These are phyloP conservation scores for Aleiodes testaceus DNA, from an alignment of 2,888 invertebrate genomes.

Conservation along the genomic window DNA sequence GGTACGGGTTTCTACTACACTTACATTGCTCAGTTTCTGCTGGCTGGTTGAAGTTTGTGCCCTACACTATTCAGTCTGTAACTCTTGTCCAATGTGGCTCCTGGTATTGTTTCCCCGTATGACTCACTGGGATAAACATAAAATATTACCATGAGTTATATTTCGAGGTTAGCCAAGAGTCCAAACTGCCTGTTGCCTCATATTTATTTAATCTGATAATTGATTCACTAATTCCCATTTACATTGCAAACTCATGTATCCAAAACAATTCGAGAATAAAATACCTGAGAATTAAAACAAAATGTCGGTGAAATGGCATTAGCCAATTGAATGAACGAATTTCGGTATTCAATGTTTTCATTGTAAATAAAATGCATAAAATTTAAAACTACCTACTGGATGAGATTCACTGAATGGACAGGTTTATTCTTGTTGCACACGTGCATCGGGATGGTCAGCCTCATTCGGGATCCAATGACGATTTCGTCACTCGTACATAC, in stretches of 20 bases:
- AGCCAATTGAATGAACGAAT: no score
- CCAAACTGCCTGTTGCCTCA: constrained; percentile 19
- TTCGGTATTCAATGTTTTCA: no score
- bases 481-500: constrained; percentile 38
- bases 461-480: constrained; percentile 30
- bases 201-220: constrained; percentile 1
- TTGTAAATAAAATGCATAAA: background rate
- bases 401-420: constrained; percentile 37
- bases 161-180: constrained; percentile 39
- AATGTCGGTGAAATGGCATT: no score
- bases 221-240: constrained; percentile 15
- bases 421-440: constrained; percentile 36
- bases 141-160: constrained; percentile 64
- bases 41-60: constrained; percentile 6
- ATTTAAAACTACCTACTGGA: constrained; percentile 15
- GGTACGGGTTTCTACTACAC: constrained; percentile 45
- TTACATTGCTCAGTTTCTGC: background rate
- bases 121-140: constrained; percentile 67
- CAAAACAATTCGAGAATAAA: background rate
- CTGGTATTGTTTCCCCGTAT: constrained; percentile 63
- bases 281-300: no score
- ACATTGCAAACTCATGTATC: background rate
- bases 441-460: constrained; percentile 36
- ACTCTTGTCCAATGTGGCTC: constrained; percentile 58
- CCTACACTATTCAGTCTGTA: constrained; percentile 39